Evolutionary conservation across 2,113 vertebrate species (phyloP).

Genomic region (Anthoscopus minutus): DNA sequence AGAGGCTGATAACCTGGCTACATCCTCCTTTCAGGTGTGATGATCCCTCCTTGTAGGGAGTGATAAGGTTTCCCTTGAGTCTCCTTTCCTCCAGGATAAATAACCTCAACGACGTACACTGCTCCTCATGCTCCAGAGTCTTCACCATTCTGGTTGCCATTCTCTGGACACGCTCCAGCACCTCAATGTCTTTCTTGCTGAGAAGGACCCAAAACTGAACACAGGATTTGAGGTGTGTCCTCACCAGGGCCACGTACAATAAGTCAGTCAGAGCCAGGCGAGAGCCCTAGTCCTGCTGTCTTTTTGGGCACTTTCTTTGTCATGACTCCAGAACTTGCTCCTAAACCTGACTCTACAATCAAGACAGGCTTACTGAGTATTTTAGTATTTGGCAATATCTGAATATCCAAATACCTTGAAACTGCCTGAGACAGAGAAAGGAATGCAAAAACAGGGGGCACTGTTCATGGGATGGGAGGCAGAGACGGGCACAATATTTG

Average conservation of each 20-base stretch:
- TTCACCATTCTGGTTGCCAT: not conserved
- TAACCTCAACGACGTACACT: not conserved
- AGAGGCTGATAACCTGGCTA: not conserved
- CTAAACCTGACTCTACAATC: not conserved
- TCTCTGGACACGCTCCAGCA: not conserved
- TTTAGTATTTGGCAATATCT: not conserved
- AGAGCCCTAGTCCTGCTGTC: not conserved
- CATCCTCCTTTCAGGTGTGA: not conserved
- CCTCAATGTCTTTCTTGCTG: not conserved
- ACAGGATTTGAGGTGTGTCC: not conserved
- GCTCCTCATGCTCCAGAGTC: not conserved
- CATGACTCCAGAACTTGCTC: not conserved
- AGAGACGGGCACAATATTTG: too few species aligned
- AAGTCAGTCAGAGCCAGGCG: too few species aligned
- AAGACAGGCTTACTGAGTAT: not conserved
- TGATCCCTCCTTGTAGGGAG: not conserved
- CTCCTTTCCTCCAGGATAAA: not conserved
- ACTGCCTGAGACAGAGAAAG: too few species aligned
- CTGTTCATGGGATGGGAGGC: too few species aligned
- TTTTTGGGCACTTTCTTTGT: not conserved
- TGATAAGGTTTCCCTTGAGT: not conserved
- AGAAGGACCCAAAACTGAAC: not conserved
- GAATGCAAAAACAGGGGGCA: too few species aligned
- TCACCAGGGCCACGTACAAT: not conserved
- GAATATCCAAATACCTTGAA: not conserved